Conservation (phyloP, 2,797 vertebrate genomes). For the Erethizon dorsatum region DNA sequence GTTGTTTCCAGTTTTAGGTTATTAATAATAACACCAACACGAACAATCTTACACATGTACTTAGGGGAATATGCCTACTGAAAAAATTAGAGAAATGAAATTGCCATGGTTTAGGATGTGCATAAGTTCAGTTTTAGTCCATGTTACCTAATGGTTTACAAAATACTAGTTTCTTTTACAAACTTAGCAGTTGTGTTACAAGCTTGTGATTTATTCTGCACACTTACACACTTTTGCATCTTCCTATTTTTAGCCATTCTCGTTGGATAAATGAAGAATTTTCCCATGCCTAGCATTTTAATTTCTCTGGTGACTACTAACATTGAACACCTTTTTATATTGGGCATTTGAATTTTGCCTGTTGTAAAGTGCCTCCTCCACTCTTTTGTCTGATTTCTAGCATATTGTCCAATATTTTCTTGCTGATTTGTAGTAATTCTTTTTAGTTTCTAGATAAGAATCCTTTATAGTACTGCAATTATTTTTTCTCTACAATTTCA, state of each 20-base stretch:
- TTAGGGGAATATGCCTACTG: not conserved
- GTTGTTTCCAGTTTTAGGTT: not conserved
- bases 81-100: not conserved
- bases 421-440: not conserved
- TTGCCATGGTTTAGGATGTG: not conserved
- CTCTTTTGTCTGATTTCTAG: not conserved
- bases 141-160: not conserved
- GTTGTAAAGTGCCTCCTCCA: not conserved
- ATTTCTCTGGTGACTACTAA: not conserved
- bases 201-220: no score
- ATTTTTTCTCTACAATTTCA: not conserved
- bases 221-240: not conserved
- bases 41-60: not conserved
- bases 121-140: not conserved
- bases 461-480: not conserved
- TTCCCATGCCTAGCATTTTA: not conserved
- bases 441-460: not conserved
- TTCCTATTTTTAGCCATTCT: not conserved
- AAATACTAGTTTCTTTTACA: not conserved
- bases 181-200: fast-evolving
- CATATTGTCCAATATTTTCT: not conserved
- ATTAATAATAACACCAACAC: not conserved
- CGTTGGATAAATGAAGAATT: not conserved
- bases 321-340: not conserved
- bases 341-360: not conserved